Evolutionary conservation across 2,113 vertebrate genomes (phyloP).

Genomic region (rabbit (Oryctolagus cuniculus)): mOryCun1.1 NC_091439.1:107273501-107274000

Average conservation of each 20-base stretch:
- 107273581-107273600: background rate
- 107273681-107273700: background rate
- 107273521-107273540: background rate
- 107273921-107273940: background rate
- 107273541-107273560: background rate
- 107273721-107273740: background rate
- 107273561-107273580: background rate
- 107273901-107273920: background rate
- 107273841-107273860: background rate
- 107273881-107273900: background rate
- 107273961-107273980: background rate
- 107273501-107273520: background rate
- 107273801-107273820: background rate
- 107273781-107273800: background rate
- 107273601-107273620: background rate
- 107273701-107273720: background rate
- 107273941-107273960: background rate
- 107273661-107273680: background rate
- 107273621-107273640: background rate
- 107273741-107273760: background rate
- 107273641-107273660: background rate
- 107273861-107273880: background rate
- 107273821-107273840: background rate
- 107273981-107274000: background rate
- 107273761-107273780: background rate